Conservation (phyloP, 2,113 vertebrate species). For the Prolemur simus region DNA sequence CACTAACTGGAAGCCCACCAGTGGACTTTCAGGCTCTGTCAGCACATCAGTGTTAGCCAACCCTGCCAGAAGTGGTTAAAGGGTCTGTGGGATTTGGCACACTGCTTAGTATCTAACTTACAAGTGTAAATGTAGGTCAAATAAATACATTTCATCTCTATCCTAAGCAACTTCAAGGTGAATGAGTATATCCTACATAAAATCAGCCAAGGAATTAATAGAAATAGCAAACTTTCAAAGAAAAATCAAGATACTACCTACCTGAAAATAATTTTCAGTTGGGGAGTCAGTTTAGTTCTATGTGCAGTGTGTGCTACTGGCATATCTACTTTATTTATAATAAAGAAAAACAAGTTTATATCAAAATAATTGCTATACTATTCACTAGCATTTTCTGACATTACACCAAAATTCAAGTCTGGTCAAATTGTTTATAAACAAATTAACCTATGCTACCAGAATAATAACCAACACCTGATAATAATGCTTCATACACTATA, state of each 20-base stretch:
- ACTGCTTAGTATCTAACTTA: background rate
- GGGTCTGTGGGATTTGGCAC: background rate
- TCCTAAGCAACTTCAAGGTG: background rate
- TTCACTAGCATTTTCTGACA: background rate
- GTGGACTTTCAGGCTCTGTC: background rate
- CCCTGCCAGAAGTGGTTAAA: background rate
- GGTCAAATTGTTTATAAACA: background rate
- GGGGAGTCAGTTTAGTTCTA: background rate
- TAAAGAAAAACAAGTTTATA: background rate
- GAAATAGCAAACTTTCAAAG: background rate
- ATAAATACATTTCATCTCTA: rapidly evolving
- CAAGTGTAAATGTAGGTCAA: background rate
- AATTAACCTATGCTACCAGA: background rate
- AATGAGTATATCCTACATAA: background rate
- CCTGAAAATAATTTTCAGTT: background rate
- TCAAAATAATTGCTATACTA: background rate
- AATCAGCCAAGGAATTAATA: background rate
- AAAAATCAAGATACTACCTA: background rate
- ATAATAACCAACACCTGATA: background rate
- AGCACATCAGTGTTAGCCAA: background rate
- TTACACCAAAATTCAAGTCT: background rate
- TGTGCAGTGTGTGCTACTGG: background rate
- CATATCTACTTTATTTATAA: background rate
- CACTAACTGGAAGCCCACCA: background rate
- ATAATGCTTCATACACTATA: background rate